phyloP scores from a whole-genome alignment of 1,140 invertebrate species.

The Odontomachus brunneus region DNA sequence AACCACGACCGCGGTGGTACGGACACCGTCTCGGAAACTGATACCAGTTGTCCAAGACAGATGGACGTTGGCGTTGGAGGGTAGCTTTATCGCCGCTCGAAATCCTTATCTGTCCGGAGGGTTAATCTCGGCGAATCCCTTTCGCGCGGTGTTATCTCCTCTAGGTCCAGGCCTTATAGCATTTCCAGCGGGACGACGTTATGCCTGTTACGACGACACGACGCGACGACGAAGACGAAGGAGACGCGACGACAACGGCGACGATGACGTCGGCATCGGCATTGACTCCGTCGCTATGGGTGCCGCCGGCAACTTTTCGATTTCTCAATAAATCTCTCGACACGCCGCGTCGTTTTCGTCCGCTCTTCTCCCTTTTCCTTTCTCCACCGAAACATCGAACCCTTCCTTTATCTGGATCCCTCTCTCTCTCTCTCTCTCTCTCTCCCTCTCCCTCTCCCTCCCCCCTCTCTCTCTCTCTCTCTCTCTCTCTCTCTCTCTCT shows the following conservation, averaged over 20 bases:
- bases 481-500: conserved; percentile 20
- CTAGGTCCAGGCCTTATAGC: conserved; percentile 48
- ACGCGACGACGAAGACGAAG: background rate
- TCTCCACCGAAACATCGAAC: conserved; percentile 24
- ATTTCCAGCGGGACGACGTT: conserved; percentile 35
- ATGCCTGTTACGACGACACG: background rate
- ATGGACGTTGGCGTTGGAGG: conserved; percentile 58
- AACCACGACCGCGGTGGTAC: conserved; percentile 17
- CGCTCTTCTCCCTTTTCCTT: background rate
- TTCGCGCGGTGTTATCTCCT: conserved; percentile 76
- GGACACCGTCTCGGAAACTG: conserved; percentile 56
- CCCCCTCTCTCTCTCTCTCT: background rate
- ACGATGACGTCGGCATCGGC: conserved; percentile 41
- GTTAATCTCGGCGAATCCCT: conserved; percentile 78
- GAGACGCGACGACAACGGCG: conserved; percentile 54
- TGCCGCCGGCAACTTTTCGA: conserved; percentile 71
- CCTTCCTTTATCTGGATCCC: background rate
- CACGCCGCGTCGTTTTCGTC: conserved; percentile 49
- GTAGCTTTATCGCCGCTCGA: conserved; percentile 70
- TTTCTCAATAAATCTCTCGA: conserved; percentile 76
- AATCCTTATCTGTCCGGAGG: conserved; percentile 77
- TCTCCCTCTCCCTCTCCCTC: background rate
- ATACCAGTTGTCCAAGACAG: conserved; percentile 69
- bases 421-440: background rate
- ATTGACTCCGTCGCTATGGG: conserved; percentile 50